Percentiles rank a stretch among this genome's conserved stretches.
These are phyloP conservation scores for Hymenopus coronatus DNA, from an alignment of 2,888 invertebrate genomes.

Conservation along the genomic window DNA sequence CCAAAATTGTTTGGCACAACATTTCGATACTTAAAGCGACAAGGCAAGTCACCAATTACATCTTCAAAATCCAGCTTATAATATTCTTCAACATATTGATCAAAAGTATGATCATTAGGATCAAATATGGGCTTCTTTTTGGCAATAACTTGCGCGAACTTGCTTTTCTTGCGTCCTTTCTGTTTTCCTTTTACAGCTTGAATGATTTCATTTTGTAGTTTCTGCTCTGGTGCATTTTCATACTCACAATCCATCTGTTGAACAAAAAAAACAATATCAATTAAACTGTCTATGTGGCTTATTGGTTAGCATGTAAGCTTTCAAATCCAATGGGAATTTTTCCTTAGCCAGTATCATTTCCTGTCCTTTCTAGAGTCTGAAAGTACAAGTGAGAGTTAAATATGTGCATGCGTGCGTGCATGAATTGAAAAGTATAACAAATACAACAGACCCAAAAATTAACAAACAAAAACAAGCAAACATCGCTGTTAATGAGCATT, in stretches of 20 bases:
- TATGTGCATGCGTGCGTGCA: too few relatives aligned
- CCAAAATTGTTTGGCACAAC: slow-evolving; percentile 91
- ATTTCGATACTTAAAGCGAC: slow-evolving; percentile 88
- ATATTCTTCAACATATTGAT: slow-evolving; percentile 90
- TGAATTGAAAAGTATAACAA: too few relatives aligned
- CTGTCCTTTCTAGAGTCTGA: too few relatives aligned
- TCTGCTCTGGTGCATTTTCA: slow-evolving; percentile 51
- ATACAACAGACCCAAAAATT: too few relatives aligned
- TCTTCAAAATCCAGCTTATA: slow-evolving; percentile 95
- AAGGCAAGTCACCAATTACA: slow-evolving; percentile 86
- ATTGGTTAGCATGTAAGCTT: too few relatives aligned
- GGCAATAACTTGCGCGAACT: slow-evolving; percentile 69
- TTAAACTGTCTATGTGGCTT: too few relatives aligned
- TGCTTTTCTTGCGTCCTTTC: slow-evolving; percentile 55
- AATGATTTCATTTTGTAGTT: slow-evolving; percentile 57
- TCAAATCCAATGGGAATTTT: too few relatives aligned
- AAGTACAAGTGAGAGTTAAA: too few relatives aligned
- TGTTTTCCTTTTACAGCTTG: slow-evolving; percentile 46
- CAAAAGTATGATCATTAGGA: slow-evolving; percentile 72
- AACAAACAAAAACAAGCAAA: too few relatives aligned
- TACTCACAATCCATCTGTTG: slow-evolving; percentile 87
- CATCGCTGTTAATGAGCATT: too few relatives aligned
- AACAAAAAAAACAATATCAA: slow-evolving; percentile 24
- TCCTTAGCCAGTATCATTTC: too few relatives aligned
- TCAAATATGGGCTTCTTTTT: slow-evolving; percentile 81